Conservation (phyloP, 2,797 vertebrate genomes). For the Trachops cirrhosus region DNA sequence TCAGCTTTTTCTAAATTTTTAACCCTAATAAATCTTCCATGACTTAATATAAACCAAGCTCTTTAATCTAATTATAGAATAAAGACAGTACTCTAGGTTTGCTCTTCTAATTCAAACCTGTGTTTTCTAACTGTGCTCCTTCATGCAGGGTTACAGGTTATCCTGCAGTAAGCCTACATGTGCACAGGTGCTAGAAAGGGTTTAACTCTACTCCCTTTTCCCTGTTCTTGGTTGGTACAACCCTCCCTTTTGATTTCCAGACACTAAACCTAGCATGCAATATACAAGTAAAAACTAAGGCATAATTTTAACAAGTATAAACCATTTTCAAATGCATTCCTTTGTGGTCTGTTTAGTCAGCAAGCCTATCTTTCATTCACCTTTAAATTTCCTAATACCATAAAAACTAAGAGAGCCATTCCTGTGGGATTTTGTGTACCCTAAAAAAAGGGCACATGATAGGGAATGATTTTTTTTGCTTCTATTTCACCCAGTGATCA, state of each 20-base stretch:
- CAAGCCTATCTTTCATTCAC: not conserved
- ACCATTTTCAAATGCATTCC: not conserved
- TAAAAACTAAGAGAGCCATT: not conserved
- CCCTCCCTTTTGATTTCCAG: not conserved
- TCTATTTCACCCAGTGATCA: not conserved
- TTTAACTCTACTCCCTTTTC: not conserved
- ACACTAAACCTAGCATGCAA: not conserved
- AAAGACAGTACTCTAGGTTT: not conserved
- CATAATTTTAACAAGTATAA: not conserved
- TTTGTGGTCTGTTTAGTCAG: not conserved
- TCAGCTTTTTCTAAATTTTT: not conserved
- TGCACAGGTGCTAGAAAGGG: not conserved
- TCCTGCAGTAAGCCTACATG: not conserved
- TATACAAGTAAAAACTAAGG: not conserved
- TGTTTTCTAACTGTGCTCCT: not conserved
- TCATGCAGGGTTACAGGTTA: not conserved
- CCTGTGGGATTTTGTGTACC: not conserved
- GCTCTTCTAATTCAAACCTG: not conserved
- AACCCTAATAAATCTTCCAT: not conserved
- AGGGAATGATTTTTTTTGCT: not conserved
- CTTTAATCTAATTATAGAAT: not conserved
- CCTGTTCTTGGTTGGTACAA: not conserved
- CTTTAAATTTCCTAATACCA: not conserved
- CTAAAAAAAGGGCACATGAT: not conserved
- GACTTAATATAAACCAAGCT: not conserved